Conservation (phyloP, 2,797 vertebrate genomes). For the Enteromius thamalakanensis region DNA sequence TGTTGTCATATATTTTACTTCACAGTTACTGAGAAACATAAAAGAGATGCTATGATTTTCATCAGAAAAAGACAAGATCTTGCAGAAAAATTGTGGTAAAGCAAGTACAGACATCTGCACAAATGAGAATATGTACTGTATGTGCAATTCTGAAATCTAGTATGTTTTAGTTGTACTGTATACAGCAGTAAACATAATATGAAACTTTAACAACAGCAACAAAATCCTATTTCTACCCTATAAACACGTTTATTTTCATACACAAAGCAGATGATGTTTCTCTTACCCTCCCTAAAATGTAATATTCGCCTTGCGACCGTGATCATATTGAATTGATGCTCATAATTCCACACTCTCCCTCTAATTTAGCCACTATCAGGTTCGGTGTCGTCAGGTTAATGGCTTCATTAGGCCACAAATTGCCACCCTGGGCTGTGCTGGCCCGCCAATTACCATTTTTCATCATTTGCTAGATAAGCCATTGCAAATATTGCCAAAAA, state of each 20-base stretch:
- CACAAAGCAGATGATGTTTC: constrained; percentile 48
- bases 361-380: constrained; percentile 74
- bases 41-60: neutral
- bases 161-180: neutral
- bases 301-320: constrained; percentile 59
- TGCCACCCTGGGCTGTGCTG: constrained; percentile 69
- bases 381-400: constrained; percentile 80
- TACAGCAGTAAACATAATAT: constrained; percentile 24
- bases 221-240: constrained; percentile 42
- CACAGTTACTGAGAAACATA: neutral
- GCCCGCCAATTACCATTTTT: constrained; percentile 70
- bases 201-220: constrained; percentile 18
- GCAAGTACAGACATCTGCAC: neutral
- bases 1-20: neutral
- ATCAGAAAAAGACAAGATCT: neutral
- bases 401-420: constrained; percentile 79
- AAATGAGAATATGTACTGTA: neutral
- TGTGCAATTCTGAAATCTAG: neutral
- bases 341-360: constrained; percentile 62
- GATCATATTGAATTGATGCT: constrained; percentile 64
- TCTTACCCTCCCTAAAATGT: constrained; percentile 59
- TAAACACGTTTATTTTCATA: constrained; percentile 46
- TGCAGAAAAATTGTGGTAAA: neutral
- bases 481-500: constrained; percentile 67
- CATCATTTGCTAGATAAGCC: constrained; percentile 73